Base-by-base conservation (phyloP, 1,140 invertebrate species). In the Drosophila parvula region DNA sequence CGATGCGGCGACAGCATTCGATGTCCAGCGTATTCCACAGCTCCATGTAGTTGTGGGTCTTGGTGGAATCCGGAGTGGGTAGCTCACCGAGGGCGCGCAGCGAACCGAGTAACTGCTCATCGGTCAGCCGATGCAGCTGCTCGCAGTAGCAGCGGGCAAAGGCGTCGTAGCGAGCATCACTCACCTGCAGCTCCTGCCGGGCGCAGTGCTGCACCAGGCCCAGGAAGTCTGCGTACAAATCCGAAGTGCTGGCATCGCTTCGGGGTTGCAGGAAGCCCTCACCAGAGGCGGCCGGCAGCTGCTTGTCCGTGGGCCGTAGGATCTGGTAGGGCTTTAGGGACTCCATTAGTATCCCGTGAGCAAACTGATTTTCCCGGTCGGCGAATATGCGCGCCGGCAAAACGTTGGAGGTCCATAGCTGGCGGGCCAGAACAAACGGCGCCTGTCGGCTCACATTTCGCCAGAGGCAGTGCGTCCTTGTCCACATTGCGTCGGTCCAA, bases 21-120 rank as follows among this genome's bases (percentile, higher is more conserved):
- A 93, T 91, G 74, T 95, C 94, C 38, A 95, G 68, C n/a, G 90
- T 91, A 47, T 92, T 93, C 92, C 93, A 94, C 3, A 95, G 79
- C 67, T 94, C 93, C 71, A 93, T 91, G 78, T 91, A 94, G 79
- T 94, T 94, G 18, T 71, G 79, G 1, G 74, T 67, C 11, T 82
- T 82, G 6, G 90, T 80, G 1, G 81, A 79, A 14, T 80, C 79
- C 14, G 84, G 86, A 34, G 44, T 40, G 6, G 93, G 94, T 75
- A 92, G 82, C 36, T 90, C 74, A 18, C 43, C 48, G 4, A 94
- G 34, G 47, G 70, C 79, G 6, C 73, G 51, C 30, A 94, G 65
- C 2, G 93, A 62, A 12, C 79, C 64, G 4, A 92, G 30, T 30
- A 94, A 57, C 65, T 94, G 88, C 0, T 92, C 81, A 65, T 94